Base-by-base conservation (phyloP, 2,113 vertebrate genomes). In the Dasypus novemcinctus region DNA sequence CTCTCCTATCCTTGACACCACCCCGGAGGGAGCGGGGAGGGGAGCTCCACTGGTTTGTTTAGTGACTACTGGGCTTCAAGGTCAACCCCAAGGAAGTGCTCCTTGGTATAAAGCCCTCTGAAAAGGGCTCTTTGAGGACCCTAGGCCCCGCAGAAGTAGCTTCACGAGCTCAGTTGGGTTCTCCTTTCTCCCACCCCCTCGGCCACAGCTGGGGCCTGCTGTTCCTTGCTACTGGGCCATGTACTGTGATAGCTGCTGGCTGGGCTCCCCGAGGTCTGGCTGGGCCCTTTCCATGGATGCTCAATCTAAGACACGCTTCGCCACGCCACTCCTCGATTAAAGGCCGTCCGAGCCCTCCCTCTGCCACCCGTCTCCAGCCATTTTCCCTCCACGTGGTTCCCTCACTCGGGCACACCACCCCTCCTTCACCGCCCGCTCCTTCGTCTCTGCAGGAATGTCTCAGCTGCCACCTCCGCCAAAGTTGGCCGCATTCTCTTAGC, bases 101-200 rank as follows among this genome's bases (percentile, higher is more conserved):
- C 81, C 66, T 89, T 4, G 21, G 33, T 5, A 43, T 49, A 33
- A 85, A 25, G 52, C 15, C n/a, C 49, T 68, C 21, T 52, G 76
- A 61, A 71, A 61, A 38, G 81, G 72, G 41, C 21, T 87, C 23
- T 64, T 3, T 15, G 20, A 36, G 61, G 20, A 49, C 20, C 36
- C 43, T 11, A 23, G 82, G 8, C 4, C 5, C 64, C 23, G 2
- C 5, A 18, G 43, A 93, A 54, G 36, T 8, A 59, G 4, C 29
- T 0, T 10, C 0, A 10, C 38, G 49, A 31, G 46, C 36, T 36
- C 49, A 2, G 5, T 29, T 18, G 12, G 6, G 33, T 23, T 10
- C 25, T 27, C 12, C 12, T n/a, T 36, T 66, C 38, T 66, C 43
- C 59, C 33, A 64, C 23, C 31, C 11, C 31, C 29, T 21, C 0